Conservation (phyloP, 53 echinoderm and acorn worm species). For the Luidia sarsii region DNA sequence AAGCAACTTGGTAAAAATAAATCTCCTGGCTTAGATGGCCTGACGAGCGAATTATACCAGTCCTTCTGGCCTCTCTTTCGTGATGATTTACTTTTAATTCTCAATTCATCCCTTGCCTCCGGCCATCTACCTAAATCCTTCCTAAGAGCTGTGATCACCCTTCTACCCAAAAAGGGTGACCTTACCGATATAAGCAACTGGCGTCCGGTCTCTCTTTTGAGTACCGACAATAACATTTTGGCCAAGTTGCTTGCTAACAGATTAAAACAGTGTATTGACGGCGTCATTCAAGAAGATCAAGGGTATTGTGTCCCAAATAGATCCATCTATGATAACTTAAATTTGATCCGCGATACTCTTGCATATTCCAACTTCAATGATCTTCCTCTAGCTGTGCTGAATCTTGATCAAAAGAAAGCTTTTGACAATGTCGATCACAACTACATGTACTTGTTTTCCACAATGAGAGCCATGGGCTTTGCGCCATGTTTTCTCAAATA, state of each 20-base stretch:
- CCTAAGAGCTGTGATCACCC: too few relatives aligned
- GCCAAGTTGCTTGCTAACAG: slow-evolving; percentile 31
- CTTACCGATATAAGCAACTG: too few relatives aligned
- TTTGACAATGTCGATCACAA: slow-evolving; percentile 42
- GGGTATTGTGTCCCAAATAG: neutral
- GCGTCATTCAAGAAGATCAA: slow-evolving; percentile 22
- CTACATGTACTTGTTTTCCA: slow-evolving; percentile 38
- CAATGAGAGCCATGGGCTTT: too few relatives aligned
- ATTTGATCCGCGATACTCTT: neutral
- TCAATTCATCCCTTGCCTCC: neutral
- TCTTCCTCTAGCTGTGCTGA: slow-evolving; percentile 5
- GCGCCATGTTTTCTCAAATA: too few relatives aligned
- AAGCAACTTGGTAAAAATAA: slow-evolving; percentile 29
- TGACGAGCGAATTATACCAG: slow-evolving; percentile 10
- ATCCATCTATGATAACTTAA: neutral
- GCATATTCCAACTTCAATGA: neutral
- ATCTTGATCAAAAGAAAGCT: slow-evolving; percentile 41
- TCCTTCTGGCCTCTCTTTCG: neutral
- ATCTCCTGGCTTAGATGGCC: too few relatives aligned
- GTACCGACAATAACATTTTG: slow-evolving; percentile 45
- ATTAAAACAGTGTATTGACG: slow-evolving; percentile 9
- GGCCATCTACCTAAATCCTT: slow-evolving; percentile 22
- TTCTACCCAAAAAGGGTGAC: too few relatives aligned
- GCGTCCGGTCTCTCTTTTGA: too few relatives aligned
- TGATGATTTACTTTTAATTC: neutral